Evolutionary conservation across 2,888 invertebrate species (phyloP).

Genomic region (Stomorhina lunata): DNA sequence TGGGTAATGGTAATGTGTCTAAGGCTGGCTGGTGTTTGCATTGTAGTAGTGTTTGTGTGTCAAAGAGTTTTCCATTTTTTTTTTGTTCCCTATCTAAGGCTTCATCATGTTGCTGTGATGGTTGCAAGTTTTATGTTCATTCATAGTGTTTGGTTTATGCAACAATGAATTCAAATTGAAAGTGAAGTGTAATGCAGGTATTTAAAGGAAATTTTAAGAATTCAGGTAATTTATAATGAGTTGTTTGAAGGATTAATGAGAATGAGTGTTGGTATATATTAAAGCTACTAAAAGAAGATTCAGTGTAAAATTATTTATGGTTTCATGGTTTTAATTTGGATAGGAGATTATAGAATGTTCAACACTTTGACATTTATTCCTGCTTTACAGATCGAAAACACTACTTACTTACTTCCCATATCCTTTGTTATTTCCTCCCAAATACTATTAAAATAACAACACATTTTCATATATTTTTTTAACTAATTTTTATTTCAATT

Average conservation of each 20-base stretch:
- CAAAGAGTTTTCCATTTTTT: conserved; percentile 10
- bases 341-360: too few species aligned
- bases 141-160: background rate
- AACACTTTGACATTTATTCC: too few species aligned
- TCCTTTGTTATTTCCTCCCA: too few species aligned
- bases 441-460: conserved; percentile 7
- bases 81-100: background rate
- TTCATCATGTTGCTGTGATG: background rate
- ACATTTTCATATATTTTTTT: conserved; percentile 28
- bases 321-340: too few species aligned
- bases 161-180: conserved; percentile 53
- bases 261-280: too few species aligned
- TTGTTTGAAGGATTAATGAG: too few species aligned
- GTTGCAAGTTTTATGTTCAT: conserved; percentile 26
- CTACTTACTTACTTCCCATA: too few species aligned
- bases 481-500: conserved; percentile 66
- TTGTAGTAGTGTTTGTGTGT: background rate
- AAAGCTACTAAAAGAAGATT: too few species aligned
- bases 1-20: conserved; percentile 35
- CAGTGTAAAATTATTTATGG: too few species aligned
- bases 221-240: conserved; percentile 2
- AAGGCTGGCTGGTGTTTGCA: background rate
- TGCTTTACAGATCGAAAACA: too few species aligned
- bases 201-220: conserved; percentile 1
- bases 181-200: conserved; percentile 39